phyloP scores from a whole-genome alignment of 92 coral and sea anemone species.

The Galaxea fascicularis region DNA sequence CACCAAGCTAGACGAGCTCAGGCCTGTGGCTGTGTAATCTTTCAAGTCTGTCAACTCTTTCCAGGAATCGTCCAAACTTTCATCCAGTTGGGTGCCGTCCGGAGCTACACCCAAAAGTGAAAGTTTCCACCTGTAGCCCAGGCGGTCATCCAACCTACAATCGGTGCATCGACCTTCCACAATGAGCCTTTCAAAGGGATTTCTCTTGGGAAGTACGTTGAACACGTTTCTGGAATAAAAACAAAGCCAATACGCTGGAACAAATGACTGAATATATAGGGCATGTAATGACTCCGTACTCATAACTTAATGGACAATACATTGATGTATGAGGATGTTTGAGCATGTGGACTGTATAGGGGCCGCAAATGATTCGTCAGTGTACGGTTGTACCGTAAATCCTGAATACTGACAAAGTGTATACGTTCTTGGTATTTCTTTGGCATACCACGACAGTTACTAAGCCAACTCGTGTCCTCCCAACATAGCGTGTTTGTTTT shows the following conservation, averaged over 20 bases:
- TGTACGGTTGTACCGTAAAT: no score
- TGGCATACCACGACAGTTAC: no score
- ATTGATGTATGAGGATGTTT: no score
- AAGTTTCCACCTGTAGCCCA: conserved; percentile 84
- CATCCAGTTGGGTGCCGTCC: neutral
- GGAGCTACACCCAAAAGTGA: conserved; percentile 34
- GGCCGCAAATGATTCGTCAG: no score
- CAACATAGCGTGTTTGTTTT: no score
- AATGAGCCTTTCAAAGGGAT: conserved; percentile 81
- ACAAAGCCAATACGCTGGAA: neutral
- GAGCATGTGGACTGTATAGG: no score
- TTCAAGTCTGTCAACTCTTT: conserved; percentile 63
- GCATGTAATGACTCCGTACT: no score
- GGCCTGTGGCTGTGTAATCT: conserved; percentile 78
- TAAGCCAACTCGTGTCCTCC: no score
- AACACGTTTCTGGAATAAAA: conserved; percentile 27
- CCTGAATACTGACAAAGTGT: no score
- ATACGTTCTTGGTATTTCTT: no score
- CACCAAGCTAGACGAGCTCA: conserved; percentile 66
- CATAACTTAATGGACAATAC: no score
- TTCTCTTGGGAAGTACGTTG: conserved; percentile 76
- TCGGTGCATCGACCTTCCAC: conserved; percentile 83
- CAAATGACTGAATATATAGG: no score
- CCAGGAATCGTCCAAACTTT: conserved; percentile 55
- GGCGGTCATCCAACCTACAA: conserved; percentile 61